Conservation (phyloP, 2,797 vertebrate genomes). For the Emys orbicularis region DNA sequence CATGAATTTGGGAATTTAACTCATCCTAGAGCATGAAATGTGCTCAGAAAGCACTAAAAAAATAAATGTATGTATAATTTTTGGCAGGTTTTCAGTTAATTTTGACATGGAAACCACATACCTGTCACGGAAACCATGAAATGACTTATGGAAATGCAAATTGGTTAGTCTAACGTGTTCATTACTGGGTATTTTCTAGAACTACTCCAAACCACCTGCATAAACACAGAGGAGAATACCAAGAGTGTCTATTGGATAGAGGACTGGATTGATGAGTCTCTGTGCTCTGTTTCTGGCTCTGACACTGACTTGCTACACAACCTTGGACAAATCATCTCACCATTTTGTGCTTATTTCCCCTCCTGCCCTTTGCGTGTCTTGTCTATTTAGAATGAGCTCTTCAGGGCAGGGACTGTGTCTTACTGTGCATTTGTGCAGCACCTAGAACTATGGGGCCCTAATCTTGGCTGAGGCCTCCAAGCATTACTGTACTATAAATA, state of each 20-base stretch:
- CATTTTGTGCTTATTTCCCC: background rate
- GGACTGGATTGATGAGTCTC: background rate
- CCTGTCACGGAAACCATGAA: background rate
- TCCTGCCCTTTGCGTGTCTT: background rate
- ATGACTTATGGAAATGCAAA: background rate
- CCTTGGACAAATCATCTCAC: background rate
- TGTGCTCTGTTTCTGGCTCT: background rate
- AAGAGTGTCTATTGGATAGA: background rate
- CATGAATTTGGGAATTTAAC: background rate
- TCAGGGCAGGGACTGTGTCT: background rate
- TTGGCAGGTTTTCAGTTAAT: background rate
- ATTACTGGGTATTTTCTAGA: background rate
- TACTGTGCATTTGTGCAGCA: background rate
- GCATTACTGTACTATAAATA: background rate
- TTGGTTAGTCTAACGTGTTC: background rate
- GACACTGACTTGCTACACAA: background rate
- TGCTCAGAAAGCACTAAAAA: background rate
- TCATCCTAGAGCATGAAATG: background rate
- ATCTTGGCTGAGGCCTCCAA: no score
- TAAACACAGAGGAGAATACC: background rate
- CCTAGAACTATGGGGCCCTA: background rate
- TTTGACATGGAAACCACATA: background rate
- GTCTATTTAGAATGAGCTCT: background rate
- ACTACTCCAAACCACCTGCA: background rate
- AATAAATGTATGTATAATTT: background rate